Evolutionary conservation across 1,140 invertebrate genomes (phyloP).

Genomic region (Battus philenor): DNA sequence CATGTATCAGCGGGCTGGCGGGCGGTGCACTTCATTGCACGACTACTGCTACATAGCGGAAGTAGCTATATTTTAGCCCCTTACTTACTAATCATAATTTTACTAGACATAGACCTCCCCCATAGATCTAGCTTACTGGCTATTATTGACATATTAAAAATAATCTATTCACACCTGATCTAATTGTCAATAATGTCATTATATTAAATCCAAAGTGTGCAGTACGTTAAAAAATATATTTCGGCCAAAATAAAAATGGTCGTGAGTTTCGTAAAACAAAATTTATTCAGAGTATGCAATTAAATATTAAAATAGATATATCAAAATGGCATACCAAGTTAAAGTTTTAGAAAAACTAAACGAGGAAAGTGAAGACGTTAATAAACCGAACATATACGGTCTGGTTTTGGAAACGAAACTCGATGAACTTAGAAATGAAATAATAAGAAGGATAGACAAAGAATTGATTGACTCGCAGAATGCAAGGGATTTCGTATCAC

Average conservation of each 20-base stretch:
- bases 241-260: constrained; percentile 1
- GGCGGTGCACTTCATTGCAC: too few species aligned
- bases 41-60: too few species aligned
- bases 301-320: too few species aligned
- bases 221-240: not conserved
- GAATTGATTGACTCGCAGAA: constrained; percentile 57
- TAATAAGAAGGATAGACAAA: constrained; percentile 55
- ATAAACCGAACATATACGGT: constrained; percentile 14
- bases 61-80: too few species aligned
- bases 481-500: constrained; percentile 47
- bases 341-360: constrained; percentile 3
- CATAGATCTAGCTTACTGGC: too few species aligned
- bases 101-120: too few species aligned
- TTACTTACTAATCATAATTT: too few species aligned
- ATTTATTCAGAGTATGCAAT: not conserved
- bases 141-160: too few species aligned
- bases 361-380: not conserved
- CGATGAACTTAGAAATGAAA: constrained; percentile 57
- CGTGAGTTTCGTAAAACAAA: not conserved
- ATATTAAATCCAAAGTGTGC: too few species aligned
- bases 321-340: constrained; percentile 8
- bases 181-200: too few species aligned
- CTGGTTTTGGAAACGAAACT: constrained; percentile 54
- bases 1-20: too few species aligned
- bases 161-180: too few species aligned